Conservation (phyloP, 2,797 vertebrate species). For the Characodon lateralis region DNA sequence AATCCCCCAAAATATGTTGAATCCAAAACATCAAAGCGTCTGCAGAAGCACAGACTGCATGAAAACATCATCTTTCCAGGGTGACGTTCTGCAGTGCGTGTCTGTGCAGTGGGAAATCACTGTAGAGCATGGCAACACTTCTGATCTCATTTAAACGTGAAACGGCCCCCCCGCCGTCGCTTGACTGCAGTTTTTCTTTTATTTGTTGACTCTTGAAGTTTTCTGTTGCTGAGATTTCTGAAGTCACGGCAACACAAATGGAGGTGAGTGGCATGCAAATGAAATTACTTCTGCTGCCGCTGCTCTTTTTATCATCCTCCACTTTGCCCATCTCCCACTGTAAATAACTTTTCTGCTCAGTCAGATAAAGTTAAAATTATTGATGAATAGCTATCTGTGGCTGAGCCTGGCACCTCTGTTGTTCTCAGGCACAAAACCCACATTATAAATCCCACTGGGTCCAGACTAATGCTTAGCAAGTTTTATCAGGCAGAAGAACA, state of each 20-base stretch:
- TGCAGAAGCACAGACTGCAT: background rate
- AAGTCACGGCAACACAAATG: slow-evolving; percentile 6
- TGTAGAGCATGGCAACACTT: background rate
- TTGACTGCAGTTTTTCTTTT: slow-evolving; percentile 5
- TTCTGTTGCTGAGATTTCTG: slow-evolving; percentile 26
- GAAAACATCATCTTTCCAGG: background rate
- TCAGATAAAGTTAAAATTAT: slow-evolving; percentile 46
- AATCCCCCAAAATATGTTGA: too few species aligned
- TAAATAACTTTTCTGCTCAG: slow-evolving; percentile 52
- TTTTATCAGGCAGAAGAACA: background rate
- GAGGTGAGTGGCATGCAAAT: slow-evolving; percentile 42
- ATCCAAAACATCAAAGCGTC: too few species aligned
- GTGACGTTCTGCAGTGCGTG: background rate
- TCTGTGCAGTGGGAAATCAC: background rate
- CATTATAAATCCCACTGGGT: slow-evolving; percentile 25
- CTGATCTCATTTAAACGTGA: slow-evolving; percentile 6
- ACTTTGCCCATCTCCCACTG: slow-evolving; percentile 22
- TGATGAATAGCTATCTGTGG: slow-evolving; percentile 52
- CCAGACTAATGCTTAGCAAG: slow-evolving; percentile 3
- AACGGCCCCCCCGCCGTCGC: background rate
- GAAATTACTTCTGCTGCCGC: slow-evolving; percentile 33
- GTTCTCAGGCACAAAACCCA: slow-evolving; percentile 21
- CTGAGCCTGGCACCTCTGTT: slow-evolving; percentile 28
- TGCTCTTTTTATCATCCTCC: slow-evolving; percentile 39
- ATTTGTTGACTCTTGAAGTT: slow-evolving; percentile 16